Evolutionary conservation across 2,797 vertebrate species (phyloP).

Genomic region (Tokudaia tokunoshimensis): DNA sequence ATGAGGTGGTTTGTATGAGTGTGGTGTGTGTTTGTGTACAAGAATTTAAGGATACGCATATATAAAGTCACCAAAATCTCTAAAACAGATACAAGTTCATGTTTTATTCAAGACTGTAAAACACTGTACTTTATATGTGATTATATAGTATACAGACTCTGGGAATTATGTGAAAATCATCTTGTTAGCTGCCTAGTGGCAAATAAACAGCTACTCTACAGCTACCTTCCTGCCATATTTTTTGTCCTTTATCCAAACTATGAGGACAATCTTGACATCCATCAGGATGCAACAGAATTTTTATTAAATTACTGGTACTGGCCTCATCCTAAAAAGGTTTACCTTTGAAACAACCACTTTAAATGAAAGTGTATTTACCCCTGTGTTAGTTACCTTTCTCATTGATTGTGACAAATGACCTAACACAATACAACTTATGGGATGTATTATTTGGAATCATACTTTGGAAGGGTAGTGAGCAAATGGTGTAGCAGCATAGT

Average conservation of each 20-base stretch:
- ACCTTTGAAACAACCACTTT: too few relatives aligned
- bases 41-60: not conserved
- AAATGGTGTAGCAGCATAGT: too few relatives aligned
- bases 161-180: not conserved
- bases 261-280: not conserved
- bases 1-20: not conserved
- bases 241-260: not conserved
- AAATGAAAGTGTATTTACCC: too few relatives aligned
- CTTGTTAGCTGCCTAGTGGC: not conserved
- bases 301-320: too few relatives aligned
- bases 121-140: not conserved
- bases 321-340: too few relatives aligned
- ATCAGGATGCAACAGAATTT: too few relatives aligned
- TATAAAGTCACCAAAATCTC: not conserved
- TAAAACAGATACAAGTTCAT: not conserved
- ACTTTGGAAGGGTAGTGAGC: not conserved
- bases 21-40: not conserved
- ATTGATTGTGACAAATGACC: not conserved
- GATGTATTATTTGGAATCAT: not conserved
- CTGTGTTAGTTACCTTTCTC: not conserved
- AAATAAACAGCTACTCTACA: not conserved
- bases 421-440: not conserved
- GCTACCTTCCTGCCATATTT: not conserved
- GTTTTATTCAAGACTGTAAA: not conserved
- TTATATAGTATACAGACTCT: not conserved